Conservation (phyloP, 2,113 vertebrate species). For the Paratilapia polleni region DNA sequence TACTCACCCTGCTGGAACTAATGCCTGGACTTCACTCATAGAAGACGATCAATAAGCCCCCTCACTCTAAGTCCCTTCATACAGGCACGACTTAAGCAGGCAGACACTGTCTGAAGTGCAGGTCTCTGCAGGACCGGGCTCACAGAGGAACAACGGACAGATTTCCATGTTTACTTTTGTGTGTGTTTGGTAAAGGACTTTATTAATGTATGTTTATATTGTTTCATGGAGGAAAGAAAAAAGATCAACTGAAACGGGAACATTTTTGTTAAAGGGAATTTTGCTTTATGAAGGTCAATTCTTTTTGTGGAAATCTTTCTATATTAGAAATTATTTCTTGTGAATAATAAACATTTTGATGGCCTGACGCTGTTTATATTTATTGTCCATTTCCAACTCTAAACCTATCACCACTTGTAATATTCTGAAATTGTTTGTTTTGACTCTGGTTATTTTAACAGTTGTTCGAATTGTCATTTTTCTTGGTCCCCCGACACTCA, state of each 20-base stretch:
- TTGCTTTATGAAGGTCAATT: slow-evolving; percentile 50
- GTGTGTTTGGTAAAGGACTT: slow-evolving; percentile 35
- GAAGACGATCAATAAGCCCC: slow-evolving; percentile 78
- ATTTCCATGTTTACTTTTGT: slow-evolving; percentile 43
- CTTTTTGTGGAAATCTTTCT: slow-evolving; percentile 65
- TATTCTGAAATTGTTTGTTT: not conserved
- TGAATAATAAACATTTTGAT: slow-evolving; percentile 61
- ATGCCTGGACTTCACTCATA: slow-evolving; percentile 79
- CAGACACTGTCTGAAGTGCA: slow-evolving; percentile 64
- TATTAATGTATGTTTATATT: slow-evolving; percentile 42
- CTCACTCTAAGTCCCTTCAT: slow-evolving; percentile 72
- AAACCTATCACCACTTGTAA: not conserved
- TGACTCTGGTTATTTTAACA: slow-evolving; percentile 1
- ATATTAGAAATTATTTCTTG: slow-evolving; percentile 54
- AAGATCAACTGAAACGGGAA: slow-evolving; percentile 42
- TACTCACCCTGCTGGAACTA: slow-evolving; percentile 79
- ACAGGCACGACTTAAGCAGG: slow-evolving; percentile 71
- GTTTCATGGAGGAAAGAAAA: not conserved
- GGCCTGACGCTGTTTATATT: not conserved
- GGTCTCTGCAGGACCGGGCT: slow-evolving; percentile 24
- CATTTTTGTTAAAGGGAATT: slow-evolving; percentile 56
- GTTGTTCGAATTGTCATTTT: slow-evolving; percentile 21
- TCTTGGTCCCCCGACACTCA: slow-evolving; percentile 7
- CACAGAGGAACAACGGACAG: slow-evolving; percentile 33
- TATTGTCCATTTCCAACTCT: not conserved